Base-by-base conservation (phyloP, 1,140 invertebrate species). In the Leptinotarsa undecemlineata region DNA sequence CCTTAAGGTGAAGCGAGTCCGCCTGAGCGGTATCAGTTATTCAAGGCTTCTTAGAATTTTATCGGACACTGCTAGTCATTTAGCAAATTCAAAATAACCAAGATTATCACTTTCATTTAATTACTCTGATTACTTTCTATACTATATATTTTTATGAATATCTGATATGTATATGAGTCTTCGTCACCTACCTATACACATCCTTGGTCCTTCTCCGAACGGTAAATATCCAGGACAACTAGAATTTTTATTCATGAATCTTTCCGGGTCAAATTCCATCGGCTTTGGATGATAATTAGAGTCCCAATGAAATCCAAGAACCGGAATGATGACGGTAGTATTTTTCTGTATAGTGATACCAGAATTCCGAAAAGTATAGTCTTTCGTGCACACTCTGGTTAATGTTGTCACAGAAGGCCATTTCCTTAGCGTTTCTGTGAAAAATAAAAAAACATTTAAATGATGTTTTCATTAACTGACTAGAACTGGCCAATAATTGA, bases 161-260 rank as follows among this genome's bases (percentile, higher is more conserved):
- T 61, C 8, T 14, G 8, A 20, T 17, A 15, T 13, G n/a, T n/a
- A n/a, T n/a, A n/a, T n/a, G n/a, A n/a, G n/a, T n/a, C n/a, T n/a
- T n/a, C n/a, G n/a, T 33, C 33, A 33, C 33, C 33, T 63, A 73
- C 72, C 72, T 23, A 73, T 73, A 73, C 72, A 73, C 19, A 47
- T 73, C 26, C 72, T 73, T 14, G 72, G 72, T 17, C 72, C 72
- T 48, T 51, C 66, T 23, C 72, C 72, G 21, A 73, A 73, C 15
- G 72, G 72, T 33, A 57, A 73, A 48, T 51, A 61, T 67, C 33
- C 48, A 4, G 48, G 23, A 21, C n/a, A n/a, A 21, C 42, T 68
- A n/a, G 51, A n/a, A 8, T 68, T 68, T 68, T 73, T 61, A 26
- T 67, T 23, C 8, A 3, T 26, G 13, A 73, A 73, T 68, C 72